Evolutionary conservation across 2,113 vertebrate species (phyloP).

Genomic region (Tupaia tana): DNA sequence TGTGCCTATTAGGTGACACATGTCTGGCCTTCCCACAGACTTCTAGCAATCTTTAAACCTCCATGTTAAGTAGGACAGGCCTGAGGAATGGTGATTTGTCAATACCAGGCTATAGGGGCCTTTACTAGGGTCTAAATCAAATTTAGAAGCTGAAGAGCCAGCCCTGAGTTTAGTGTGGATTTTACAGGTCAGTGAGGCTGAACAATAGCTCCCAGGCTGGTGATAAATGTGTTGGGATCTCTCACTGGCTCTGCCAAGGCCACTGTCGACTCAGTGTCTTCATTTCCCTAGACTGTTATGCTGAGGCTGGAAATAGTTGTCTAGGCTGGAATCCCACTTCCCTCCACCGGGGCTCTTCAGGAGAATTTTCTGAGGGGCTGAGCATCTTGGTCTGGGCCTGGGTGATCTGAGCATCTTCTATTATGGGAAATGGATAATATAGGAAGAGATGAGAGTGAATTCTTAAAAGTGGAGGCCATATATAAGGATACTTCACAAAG

Average conservation of each 20-base stretch:
- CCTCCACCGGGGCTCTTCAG: background rate
- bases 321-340: background rate
- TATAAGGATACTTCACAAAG: too few species aligned
- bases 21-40: background rate
- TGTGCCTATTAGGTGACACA: background rate
- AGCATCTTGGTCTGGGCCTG: background rate
- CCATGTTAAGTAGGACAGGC: background rate
- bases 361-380: background rate
- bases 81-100: constrained; percentile 53
- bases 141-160: constrained; percentile 52
- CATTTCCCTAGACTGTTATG: background rate
- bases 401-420: background rate
- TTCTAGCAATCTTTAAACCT: background rate
- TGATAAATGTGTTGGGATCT: constrained; percentile 63
- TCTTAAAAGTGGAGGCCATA: background rate
- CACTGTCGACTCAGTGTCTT: constrained; percentile 49
- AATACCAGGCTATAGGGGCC: constrained; percentile 8
- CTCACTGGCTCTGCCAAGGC: constrained; percentile 34
- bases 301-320: background rate
- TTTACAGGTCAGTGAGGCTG: constrained; percentile 73
- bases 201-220: constrained; percentile 29
- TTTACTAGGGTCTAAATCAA: constrained; percentile 67
- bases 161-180: constrained; percentile 59
- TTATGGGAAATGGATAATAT: background rate
- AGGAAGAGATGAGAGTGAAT: background rate